Evolutionary conservation across 2,888 invertebrate genomes (phyloP), one percentile per base, ranked within the genome.

Genomic region (Isoperla grammatica): DNA sequence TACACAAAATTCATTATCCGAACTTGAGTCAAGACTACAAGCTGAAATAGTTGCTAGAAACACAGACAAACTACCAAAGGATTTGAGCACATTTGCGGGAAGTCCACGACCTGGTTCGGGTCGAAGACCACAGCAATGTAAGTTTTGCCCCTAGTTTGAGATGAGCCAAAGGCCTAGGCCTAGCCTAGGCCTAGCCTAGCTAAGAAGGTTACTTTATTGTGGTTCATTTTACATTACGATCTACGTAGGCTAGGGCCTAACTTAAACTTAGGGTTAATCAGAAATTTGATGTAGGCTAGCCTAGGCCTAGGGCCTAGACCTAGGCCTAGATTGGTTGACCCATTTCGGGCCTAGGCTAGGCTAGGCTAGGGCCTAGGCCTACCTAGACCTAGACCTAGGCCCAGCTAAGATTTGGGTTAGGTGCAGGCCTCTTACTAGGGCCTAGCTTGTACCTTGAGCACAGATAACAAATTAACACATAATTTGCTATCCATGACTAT

Each of bases 1-100:
- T 37, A 53, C 53, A 39, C 53, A 53, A 53, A 15, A 35, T 53
- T 53, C 53, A 81, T 82, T 94, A 73, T 83, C 88, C 77, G 87
- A 85, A 72, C 81, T 94, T 76, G 85, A 93, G 76, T 87, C 87
- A 73, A 83, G 88, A 70, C 79, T 93, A 68, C 83, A 85, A 76
- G 85, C 82, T 73, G 84, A 81, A 78, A 83, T 82, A 77, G 83
- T 80, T 76, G 79, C 79, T 68, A 73, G 75, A 73, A 82, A 78
- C 72, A 76, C 79, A 73, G 81, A 80, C 75, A 79, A 79, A 76
- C 64, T 68, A 17, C 65, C 68, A 9, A 64, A 68, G 61, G 70
- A 71, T 61, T 67, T 69, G 57, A 74, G 76, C 76, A 74, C 71
- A 72, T 72, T 69, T 69, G 70, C 71, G 63, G 69, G 69, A 67